Evolutionary conservation across 2,113 vertebrate species (phyloP).

Genomic region (Rattus rattus): DNA sequence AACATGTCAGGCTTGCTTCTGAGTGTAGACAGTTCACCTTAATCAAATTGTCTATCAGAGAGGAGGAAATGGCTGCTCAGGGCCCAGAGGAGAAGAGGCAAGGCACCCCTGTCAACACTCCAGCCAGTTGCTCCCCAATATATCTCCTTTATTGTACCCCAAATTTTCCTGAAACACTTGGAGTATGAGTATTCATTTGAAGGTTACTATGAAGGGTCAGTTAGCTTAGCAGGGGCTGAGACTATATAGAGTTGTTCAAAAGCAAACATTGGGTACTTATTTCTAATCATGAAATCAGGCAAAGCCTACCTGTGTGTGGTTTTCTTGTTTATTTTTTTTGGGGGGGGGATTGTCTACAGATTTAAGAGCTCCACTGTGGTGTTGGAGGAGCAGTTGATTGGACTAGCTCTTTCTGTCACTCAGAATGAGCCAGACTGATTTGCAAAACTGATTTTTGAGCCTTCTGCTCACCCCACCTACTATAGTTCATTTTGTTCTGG

Average conservation of each 20-base stretch:
- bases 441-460: neutral
- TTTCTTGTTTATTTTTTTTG: neutral
- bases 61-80: conserved; percentile 8
- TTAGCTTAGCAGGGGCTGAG: neutral
- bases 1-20: conserved; percentile 43
- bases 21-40: conserved; percentile 44
- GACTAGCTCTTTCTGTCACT: neutral
- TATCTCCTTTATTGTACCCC: neutral
- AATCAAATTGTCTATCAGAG: conserved; percentile 75
- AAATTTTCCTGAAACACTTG: neutral
- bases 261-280: neutral
- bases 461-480: neutral
- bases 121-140: neutral
- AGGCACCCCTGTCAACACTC: neutral
- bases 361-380: neutral
- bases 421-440: neutral
- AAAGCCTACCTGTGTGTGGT: neutral
- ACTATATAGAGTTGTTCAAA: neutral
- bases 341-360: neutral
- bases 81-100: neutral
- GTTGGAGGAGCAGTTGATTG: neutral
- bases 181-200: neutral
- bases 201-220: neutral
- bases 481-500: neutral
- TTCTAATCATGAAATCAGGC: neutral